Conservation (phyloP, 1,140 invertebrate genomes). For the Atta colombica region DNA sequence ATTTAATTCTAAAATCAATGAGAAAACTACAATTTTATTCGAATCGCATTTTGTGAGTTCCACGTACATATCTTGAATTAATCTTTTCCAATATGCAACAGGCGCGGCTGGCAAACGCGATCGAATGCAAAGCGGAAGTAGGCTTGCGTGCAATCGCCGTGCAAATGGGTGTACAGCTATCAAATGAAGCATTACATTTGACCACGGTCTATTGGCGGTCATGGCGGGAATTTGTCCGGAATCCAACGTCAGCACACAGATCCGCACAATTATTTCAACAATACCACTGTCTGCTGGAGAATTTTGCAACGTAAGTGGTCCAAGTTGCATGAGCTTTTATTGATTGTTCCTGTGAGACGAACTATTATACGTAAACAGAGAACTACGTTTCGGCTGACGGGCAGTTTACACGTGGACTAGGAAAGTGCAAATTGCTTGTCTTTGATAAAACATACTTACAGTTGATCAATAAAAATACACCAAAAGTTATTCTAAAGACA, state of each 20-base stretch:
- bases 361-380: constrained; percentile 20
- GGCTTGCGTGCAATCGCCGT: constrained; percentile 74
- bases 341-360: background rate
- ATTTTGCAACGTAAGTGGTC: constrained; percentile 19
- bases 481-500: background rate
- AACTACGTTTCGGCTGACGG: background rate
- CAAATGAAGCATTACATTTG: constrained; percentile 66
- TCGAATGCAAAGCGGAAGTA: constrained; percentile 68
- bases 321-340: constrained; percentile 14
- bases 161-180: constrained; percentile 69
- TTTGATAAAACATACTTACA: background rate
- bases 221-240: background rate
- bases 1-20: background rate
- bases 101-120: constrained; percentile 51
- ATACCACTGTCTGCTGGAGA: background rate
- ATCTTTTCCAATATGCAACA: constrained; percentile 68
- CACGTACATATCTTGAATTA: constrained; percentile 29
- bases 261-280: constrained; percentile 35
- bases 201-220: constrained; percentile 45
- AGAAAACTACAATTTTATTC: background rate
- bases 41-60: constrained; percentile 2
- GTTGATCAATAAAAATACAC: background rate
- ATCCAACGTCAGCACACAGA: background rate
- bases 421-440: constrained; percentile 1
- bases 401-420: background rate